phyloP scores from a whole-genome alignment of 2,797 vertebrate species.

The Cossypha heuglini region DNA sequence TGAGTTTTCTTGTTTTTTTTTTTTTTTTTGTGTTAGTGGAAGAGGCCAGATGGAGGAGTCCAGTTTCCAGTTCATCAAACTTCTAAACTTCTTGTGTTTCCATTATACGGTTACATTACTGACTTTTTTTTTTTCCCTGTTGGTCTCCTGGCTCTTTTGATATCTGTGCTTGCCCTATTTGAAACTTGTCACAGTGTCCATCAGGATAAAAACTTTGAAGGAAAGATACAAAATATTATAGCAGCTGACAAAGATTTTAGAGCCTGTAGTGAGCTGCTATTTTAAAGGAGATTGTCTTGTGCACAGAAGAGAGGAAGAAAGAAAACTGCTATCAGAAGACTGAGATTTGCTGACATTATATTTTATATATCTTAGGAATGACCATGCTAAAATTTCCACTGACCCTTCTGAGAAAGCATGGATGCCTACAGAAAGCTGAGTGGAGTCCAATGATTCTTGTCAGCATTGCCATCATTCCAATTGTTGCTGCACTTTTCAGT shows the following conservation, averaged over 20 bases:
- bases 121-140: neutral
- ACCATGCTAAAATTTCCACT: neutral
- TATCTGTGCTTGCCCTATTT: neutral
- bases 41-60: neutral
- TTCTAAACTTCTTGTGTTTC: neutral
- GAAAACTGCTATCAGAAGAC: neutral
- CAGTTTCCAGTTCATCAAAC: neutral
- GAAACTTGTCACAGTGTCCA: neutral
- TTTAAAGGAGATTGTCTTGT: neutral
- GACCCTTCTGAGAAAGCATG: neutral
- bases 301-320: neutral
- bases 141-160: neutral
- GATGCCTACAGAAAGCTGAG: neutral
- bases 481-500: neutral
- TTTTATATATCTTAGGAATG: neutral
- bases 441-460: neutral
- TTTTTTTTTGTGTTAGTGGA: neutral
- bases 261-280: neutral
- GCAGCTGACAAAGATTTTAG: neutral
- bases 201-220: neutral
- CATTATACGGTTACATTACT: neutral
- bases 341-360: neutral
- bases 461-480: neutral
- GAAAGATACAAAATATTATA: neutral
- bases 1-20: no score